Evolutionary conservation across 2,797 vertebrate species (phyloP).

Genomic region (Megalops cyprinoides): DNA sequence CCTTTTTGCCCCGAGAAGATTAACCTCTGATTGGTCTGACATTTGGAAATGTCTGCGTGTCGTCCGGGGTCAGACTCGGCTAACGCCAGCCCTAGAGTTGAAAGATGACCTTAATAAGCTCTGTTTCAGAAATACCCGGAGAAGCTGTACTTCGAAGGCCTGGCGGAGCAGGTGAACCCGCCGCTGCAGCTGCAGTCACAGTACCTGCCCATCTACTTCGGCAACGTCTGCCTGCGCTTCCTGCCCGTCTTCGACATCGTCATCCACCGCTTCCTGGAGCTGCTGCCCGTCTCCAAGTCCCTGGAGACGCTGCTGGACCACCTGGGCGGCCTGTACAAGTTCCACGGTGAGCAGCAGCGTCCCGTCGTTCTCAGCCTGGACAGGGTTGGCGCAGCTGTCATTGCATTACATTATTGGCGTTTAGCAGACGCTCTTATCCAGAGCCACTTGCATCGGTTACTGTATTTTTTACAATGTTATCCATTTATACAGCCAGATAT

Average conservation of each 20-base stretch:
- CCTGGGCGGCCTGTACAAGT: conserved; percentile 95
- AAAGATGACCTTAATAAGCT: too few species aligned
- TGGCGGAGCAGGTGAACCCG: conserved; percentile 95
- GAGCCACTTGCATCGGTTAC: too few species aligned
- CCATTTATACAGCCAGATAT: too few species aligned
- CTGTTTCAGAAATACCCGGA: conserved; percentile 93
- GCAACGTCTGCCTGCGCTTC: conserved; percentile 97
- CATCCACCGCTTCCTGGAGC: conserved; percentile 97
- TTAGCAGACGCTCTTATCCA: too few species aligned
- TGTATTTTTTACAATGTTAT: too few species aligned
- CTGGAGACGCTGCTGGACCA: conserved; percentile 95
- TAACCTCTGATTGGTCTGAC: conserved; percentile 25
- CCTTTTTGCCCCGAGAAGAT: too few species aligned
- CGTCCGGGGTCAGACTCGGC: too few species aligned
- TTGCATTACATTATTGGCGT: too few species aligned
- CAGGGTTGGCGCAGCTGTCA: neutral
- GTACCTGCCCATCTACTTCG: conserved; percentile 97
- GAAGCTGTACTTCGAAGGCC: conserved; percentile 97
- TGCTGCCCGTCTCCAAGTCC: conserved; percentile 96
- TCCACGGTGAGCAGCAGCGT: conserved; percentile 82
- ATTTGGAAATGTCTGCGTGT: conserved; percentile 22
- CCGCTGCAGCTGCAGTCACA: conserved; percentile 93
- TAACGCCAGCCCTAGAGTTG: too few species aligned
- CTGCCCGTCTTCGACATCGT: conserved; percentile 98
- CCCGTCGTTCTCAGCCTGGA: neutral